Conservation (phyloP, 2,113 vertebrate genomes). For the Maccullochella peelii region DNA sequence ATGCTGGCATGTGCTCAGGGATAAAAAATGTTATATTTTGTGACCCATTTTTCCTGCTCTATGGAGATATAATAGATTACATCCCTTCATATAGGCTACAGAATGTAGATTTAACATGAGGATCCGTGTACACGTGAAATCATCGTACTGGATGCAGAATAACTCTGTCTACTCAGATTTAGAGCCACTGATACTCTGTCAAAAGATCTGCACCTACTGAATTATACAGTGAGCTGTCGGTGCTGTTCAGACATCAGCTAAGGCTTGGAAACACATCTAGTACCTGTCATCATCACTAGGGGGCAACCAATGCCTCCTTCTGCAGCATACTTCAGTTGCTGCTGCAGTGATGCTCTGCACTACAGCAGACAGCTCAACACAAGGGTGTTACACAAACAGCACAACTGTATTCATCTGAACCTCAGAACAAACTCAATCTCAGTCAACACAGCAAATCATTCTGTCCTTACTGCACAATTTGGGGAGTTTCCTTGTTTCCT, state of each 20-base stretch:
- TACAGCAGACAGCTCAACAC: slow-evolving; percentile 40
- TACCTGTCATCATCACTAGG: slow-evolving; percentile 62
- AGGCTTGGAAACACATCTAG: not conserved
- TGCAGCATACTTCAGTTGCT: slow-evolving; percentile 10
- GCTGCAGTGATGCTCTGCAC: slow-evolving; percentile 66
- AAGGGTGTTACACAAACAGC: slow-evolving; percentile 46
- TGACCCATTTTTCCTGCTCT: not conserved
- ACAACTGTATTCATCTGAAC: slow-evolving; percentile 29
- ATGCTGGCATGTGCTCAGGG: slow-evolving; percentile 46
- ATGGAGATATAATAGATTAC: not conserved
- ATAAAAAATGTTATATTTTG: not conserved
- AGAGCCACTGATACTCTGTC: not conserved
- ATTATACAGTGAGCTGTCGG: slow-evolving; percentile 19
- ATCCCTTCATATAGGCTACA: not conserved
- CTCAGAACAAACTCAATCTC: not conserved
- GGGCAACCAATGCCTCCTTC: slow-evolving; percentile 52
- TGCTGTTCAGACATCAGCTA: slow-evolving; percentile 2
- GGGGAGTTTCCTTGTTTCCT: not conserved
- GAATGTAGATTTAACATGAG: not conserved
- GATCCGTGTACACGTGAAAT: not conserved
- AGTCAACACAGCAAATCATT: not conserved
- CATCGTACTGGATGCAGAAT: not conserved
- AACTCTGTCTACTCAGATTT: slow-evolving; percentile 2
- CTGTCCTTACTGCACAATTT: not conserved
- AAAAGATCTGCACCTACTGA: slow-evolving; percentile 31